Evolutionary conservation across 2,113 vertebrate genomes (phyloP).

Genomic region (Perca flavescens): DNA sequence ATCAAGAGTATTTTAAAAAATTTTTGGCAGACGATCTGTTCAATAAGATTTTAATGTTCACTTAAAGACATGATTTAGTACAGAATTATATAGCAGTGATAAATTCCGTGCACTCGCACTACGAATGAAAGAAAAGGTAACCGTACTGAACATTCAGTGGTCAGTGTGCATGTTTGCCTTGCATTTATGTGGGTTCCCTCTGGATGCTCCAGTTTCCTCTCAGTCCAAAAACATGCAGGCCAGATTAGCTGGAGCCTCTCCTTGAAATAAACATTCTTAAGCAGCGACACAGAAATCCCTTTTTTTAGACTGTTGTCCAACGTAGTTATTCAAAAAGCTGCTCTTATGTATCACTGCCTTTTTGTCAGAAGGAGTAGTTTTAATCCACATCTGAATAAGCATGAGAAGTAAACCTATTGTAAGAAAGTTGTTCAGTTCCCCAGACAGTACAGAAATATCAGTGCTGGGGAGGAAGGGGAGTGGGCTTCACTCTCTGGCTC

Average conservation of each 20-base stretch:
- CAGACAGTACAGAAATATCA: conserved; percentile 7
- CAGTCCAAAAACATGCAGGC: neutral
- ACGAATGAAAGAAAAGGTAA: neutral
- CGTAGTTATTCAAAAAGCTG: neutral
- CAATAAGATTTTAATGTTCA: no score
- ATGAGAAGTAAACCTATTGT: neutral
- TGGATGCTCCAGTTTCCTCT: conserved; percentile 3
- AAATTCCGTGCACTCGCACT: neutral
- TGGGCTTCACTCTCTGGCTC: neutral
- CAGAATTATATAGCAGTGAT: no score
- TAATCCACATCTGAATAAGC: neutral
- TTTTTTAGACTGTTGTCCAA: neutral
- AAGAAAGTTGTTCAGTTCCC: neutral
- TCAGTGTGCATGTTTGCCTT: neutral
- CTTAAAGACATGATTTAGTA: no score
- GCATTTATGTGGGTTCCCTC: neutral
- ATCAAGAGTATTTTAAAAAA: no score
- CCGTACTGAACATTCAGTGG: neutral
- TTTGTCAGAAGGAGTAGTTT: neutral
- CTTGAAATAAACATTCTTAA: neutral
- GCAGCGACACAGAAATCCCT: neutral
- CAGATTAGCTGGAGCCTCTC: neutral
- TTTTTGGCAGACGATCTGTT: no score
- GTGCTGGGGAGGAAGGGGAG: neutral
- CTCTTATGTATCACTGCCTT: neutral